Percentiles rank a stretch among this genome's conserved stretches.
These are phyloP conservation scores for Takifugu ocellatus DNA, from an alignment of 2,797 vertebrate species.

Conservation along the genomic window DNA sequence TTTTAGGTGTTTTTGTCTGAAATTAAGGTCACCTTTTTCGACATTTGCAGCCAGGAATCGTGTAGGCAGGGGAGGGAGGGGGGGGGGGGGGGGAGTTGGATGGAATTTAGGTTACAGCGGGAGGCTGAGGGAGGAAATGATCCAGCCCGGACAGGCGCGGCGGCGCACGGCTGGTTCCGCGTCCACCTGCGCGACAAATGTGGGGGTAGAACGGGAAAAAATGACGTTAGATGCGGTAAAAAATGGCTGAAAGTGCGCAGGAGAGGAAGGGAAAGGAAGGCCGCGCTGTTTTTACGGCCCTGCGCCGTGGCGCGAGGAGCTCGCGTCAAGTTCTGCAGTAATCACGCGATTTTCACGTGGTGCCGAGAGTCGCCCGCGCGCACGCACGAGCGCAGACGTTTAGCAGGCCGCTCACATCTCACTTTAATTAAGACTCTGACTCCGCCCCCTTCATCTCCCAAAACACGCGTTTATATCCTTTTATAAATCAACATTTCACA, in stretches of 20 bases:
- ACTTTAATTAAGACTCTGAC: constrained; percentile 32
- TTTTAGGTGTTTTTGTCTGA: constrained; percentile 61
- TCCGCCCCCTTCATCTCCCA: not conserved
- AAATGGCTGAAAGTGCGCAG: not conserved
- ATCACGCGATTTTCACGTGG: constrained; percentile 55
- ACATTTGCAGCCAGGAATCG: constrained; percentile 44
- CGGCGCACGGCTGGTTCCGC: constrained; percentile 4
- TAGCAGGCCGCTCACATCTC: not conserved
- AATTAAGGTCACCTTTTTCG: constrained; percentile 66
- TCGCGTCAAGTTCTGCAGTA: constrained; percentile 66
- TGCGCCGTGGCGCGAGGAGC: constrained; percentile 51
- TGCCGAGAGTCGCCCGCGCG: not conserved
- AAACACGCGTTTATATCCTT: constrained; percentile 14
- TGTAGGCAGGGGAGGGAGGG: constrained; percentile 38
- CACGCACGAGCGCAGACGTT: not conserved
- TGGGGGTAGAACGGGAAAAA: not conserved
- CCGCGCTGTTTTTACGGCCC: constrained; percentile 20
- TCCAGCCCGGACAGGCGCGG: constrained; percentile 31
- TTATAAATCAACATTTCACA: constrained; percentile 1
- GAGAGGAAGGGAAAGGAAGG: not conserved
- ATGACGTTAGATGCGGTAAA: too few species aligned
- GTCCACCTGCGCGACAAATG: constrained; percentile 6
- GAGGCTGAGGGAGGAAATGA: constrained; percentile 23
- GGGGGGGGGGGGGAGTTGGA: constrained; percentile 34
- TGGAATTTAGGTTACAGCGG: constrained; percentile 36